Evolutionary conservation across 2,888 invertebrate species (phyloP).

Genomic region (Phorcus lineatus): DNA sequence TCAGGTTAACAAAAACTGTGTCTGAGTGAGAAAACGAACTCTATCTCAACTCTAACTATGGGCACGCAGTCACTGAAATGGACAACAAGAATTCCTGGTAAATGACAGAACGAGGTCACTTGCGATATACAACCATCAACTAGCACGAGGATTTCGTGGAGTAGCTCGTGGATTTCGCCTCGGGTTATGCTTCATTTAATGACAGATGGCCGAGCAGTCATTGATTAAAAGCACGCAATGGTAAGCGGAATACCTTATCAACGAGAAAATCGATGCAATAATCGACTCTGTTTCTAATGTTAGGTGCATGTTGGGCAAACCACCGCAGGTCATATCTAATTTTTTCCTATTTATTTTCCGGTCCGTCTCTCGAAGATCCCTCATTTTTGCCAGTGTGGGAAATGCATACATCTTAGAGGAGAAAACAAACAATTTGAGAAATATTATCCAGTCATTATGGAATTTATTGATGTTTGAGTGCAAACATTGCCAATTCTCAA

Average conservation of each 20-base stretch:
- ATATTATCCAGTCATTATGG: conserved; percentile 23
- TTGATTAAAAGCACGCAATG: conserved; percentile 19
- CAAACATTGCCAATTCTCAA: conserved; percentile 17
- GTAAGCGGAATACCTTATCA: conserved; percentile 1
- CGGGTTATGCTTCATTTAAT: conserved; percentile 14
- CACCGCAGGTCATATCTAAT: background rate
- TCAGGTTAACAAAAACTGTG: too few relatives aligned
- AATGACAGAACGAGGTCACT: background rate
- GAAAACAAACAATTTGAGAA: conserved; percentile 19
- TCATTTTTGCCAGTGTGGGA: background rate
- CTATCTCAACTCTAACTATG: too few relatives aligned
- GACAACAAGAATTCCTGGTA: background rate
- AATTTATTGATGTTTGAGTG: conserved; percentile 22
- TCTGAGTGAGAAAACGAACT: too few relatives aligned
- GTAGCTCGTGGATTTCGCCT: background rate
- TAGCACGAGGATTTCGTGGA: too few relatives aligned
- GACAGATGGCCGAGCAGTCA: conserved; percentile 1
- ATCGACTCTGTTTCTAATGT: background rate
- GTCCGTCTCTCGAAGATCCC: too few relatives aligned
- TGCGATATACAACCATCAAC: background rate
- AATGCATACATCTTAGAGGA: conserved; percentile 16
- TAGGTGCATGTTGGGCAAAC: conserved; percentile 15
- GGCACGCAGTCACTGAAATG: background rate
- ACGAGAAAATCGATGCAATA: background rate
- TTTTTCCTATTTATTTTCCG: background rate